phyloP scores from a whole-genome alignment of 2,113 vertebrate species.

The Bufo gargarizans region DNA sequence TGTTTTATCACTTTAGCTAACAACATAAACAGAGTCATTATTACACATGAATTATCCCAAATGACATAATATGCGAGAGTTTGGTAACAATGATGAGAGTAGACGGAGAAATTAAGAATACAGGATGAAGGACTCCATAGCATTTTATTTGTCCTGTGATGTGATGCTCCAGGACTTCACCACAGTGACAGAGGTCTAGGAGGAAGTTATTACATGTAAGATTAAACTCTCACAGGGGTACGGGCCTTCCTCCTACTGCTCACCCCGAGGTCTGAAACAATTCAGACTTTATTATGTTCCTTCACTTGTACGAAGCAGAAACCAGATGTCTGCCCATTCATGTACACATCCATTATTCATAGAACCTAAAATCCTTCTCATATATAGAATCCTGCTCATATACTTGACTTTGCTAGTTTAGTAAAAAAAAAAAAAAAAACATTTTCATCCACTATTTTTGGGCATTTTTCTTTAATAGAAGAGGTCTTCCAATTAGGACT shows the following conservation, averaged over 20 bases:
- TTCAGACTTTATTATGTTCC: slow-evolving; percentile 37
- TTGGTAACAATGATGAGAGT: background rate
- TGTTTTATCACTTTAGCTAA: background rate
- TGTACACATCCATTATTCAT: slow-evolving; percentile 16
- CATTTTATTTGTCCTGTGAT: background rate
- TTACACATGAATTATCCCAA: background rate
- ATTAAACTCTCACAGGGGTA: slow-evolving; percentile 35
- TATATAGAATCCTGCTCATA: background rate
- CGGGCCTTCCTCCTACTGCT: slow-evolving; percentile 14
- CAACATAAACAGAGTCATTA: background rate
- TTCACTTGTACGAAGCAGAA: slow-evolving; percentile 5
- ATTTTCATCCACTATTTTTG: background rate
- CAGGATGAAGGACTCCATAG: background rate
- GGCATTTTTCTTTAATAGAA: background rate
- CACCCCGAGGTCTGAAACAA: slow-evolving; percentile 28
- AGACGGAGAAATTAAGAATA: background rate
- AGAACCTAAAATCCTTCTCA: background rate
- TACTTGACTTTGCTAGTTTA: background rate
- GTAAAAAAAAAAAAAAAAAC: too few species aligned
- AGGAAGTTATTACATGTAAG: slow-evolving; percentile 45
- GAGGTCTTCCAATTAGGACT: too few species aligned
- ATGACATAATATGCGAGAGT: background rate
- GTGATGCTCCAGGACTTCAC: slow-evolving; percentile 8
- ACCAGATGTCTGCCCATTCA: background rate
- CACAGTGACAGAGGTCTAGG: slow-evolving; percentile 24